Base-by-base conservation (phyloP, 2,888 invertebrate species). In the Gisinianus flammeolus region DNA sequence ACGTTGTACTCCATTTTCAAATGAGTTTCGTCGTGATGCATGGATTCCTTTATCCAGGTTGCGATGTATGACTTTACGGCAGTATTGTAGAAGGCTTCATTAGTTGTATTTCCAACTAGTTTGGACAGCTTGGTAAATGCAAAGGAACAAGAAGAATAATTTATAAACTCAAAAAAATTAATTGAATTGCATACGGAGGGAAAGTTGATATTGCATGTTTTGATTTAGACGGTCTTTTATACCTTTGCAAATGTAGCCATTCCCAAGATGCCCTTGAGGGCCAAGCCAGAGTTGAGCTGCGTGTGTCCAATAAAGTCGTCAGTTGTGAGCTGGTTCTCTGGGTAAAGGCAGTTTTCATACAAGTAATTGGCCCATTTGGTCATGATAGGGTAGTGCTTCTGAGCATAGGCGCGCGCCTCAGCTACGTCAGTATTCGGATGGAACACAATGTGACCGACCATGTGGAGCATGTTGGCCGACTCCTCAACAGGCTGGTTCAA, bases 1-100 rank as follows among this genome's bases (percentile, higher is more conserved):
- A 82, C 81, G 69, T 83, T 82, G 81, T 83, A 83, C 70, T 83
- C 83, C 81, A 81, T 80, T 56, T 83, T 83, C 68, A 83, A 64
- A 56, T 83, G 83, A 35, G 30, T 62, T 64, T 79, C 79, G 56
- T 72, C 72, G 0, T 24, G 35, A 54, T 82, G 80, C 35, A 82
- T 69, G 24, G 79, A 79, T 35, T 83, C 82, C 6, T 58, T 71
- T 24, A 70, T 12, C 83, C 83, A 83, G 22, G 68, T 81, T 0
- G 52, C 75, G 26, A 81, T 52, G 56, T 70, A 83, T 0, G 73
- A 52, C 0, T 24, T 31, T 0, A 77, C 79, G 16, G 79, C 78
- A 10, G 19, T 56, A 33, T 79, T 70, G 75, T 83, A 83, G 67
- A 80, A 80, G 1, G 70, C 31, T 28, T 80, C 71, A 0, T 71